Base-by-base conservation (phyloP, 2,113 vertebrate species). In the Serinus canaria region DNA sequence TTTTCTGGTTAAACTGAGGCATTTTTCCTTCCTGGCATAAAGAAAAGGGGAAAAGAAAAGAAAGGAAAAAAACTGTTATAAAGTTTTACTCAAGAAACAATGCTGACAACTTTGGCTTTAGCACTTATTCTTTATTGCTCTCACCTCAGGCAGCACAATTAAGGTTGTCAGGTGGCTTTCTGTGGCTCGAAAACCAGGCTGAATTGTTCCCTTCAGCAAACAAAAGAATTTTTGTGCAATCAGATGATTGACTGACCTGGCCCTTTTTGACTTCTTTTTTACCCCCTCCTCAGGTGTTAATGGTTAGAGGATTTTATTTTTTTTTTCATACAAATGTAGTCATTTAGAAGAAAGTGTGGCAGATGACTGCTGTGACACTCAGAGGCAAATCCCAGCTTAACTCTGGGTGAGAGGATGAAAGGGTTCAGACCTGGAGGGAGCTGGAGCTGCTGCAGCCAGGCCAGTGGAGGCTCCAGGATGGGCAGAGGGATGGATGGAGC, bases 371-470 rank as follows among this genome's bases (percentile, higher is more conserved):
- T 50, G 18, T 47, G 35, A 50, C 20, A 21, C 5, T 27, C 8
- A 60, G 13, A 24, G 9, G 17, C 9, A 24, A 31, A 2, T 27
- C 5, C 6, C 21, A 39, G 8, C 6, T 20, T 24, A 18, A 31
- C 3, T 11, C 22, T 27, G 35, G 4, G 39, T 30, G 27, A 33
- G 21, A 73, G 6, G 13, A 27, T 55, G 15, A 7, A 27, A 14
- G n/a, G 2, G 0, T 30, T 8, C 35, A 41, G 15, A 6, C 2
- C 20, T 3, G 64, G 8, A 12, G 7, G 47, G 10, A 30, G 1
- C 37, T 53, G 41, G n/a, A 47, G 30, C 8, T 62, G 46, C 33
- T 62, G 39, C 0, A 69, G 60, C 23, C 55, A 23, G 73, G 28
- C 55, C 83, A 60, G 46, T 10, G 63, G 11, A 68, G 52, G 73